Evolutionary conservation across 2,888 invertebrate species (phyloP).

Genomic region (Mechanitis messenoides): DNA sequence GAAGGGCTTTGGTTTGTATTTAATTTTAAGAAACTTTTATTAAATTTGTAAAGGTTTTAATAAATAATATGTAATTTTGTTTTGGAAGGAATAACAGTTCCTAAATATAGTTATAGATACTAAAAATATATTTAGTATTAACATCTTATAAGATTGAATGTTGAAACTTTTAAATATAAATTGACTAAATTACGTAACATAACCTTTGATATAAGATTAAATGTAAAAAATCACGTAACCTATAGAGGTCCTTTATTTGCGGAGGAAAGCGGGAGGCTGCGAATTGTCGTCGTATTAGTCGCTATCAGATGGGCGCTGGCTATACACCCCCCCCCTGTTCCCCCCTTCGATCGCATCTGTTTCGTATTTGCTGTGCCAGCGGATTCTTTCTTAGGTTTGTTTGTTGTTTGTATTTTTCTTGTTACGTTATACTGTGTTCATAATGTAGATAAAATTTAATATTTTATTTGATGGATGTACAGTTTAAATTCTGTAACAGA

Average conservation of each 20-base stretch:
- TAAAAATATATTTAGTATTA: no score
- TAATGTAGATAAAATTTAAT: no score
- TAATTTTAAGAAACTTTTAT: no score
- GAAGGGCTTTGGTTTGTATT: no score
- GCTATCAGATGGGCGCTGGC: slow-evolving; percentile 54
- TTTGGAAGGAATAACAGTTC: no score
- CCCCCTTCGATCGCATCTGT: slow-evolving; percentile 36
- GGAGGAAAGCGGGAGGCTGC: slow-evolving; percentile 48
- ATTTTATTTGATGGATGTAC: no score
- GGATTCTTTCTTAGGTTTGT: slow-evolving; percentile 13
- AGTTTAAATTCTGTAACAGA: no score
- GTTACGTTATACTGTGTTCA: not conserved
- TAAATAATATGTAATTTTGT: no score
- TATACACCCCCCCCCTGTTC: slow-evolving; percentile 33
- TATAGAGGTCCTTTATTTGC: slow-evolving; percentile 31
- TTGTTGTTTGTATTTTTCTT: slow-evolving; percentile 4
- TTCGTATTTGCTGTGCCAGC: slow-evolving; percentile 38
- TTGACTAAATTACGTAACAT: not conserved
- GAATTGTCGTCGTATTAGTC: slow-evolving; percentile 66
- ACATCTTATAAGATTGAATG: no score
- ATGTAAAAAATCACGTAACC: slow-evolving; percentile 25
- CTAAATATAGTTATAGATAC: no score
- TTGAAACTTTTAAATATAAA: not conserved
- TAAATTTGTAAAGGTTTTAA: no score
- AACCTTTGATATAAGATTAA: slow-evolving; percentile 9